A percentile compares a stretch with the other conserved stretches of the same genome.
Evolutionary conservation across 2,797 vertebrate genomes (phyloP).

Genomic region (Pachyuromys duprasi): DNA sequence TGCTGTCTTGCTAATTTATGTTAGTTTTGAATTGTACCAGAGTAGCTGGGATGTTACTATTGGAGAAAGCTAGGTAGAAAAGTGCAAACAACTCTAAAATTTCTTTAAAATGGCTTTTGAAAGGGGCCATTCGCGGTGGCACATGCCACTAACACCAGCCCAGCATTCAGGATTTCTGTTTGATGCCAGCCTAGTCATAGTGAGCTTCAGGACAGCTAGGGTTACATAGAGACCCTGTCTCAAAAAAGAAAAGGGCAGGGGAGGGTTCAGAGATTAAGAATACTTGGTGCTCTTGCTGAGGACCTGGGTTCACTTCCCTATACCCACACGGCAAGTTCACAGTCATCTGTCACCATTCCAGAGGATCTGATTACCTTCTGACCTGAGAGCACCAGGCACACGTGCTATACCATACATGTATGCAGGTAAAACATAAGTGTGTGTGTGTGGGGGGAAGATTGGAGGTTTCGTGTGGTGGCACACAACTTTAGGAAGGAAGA

Average conservation of each 20-base stretch:
- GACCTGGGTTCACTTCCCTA: neutral
- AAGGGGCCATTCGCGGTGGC: neutral
- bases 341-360: neutral
- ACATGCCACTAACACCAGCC: neutral
- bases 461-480: neutral
- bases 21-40: conserved; percentile 17
- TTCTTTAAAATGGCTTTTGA: neutral
- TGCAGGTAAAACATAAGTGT: neutral
- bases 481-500: neutral
- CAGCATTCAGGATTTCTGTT: neutral
- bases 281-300: neutral
- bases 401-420: neutral
- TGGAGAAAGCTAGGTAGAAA: neutral
- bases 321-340: neutral
- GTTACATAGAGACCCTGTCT: neutral
- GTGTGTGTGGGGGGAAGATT: neutral
- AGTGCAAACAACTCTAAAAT: neutral
- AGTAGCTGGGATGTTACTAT: neutral
- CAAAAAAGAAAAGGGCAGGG: no score
- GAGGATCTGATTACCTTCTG: neutral
- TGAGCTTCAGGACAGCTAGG: neutral
- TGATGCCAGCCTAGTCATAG: neutral
- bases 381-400: neutral
- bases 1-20: neutral
- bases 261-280: neutral